Base-by-base conservation (phyloP, 1,140 invertebrate species). In the Dysdera silvatica region DNA sequence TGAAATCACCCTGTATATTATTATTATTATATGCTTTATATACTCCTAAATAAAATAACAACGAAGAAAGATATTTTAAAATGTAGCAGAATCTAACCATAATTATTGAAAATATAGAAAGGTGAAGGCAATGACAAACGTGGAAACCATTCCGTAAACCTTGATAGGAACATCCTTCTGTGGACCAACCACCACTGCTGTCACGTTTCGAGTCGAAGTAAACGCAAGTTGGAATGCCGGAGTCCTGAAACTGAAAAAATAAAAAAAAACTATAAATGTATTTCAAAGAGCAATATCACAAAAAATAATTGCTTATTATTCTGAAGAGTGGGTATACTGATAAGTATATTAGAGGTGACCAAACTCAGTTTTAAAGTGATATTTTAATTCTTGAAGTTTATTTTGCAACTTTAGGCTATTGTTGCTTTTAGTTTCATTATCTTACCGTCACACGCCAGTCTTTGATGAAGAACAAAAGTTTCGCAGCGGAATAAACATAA, bases 51-150 rank as follows among this genome's bases (percentile, higher is more conserved):
- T n/a, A n/a, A n/a, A n/a, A n/a, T n/a, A n/a, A n/a, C n/a, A n/a
- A n/a, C n/a, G n/a, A n/a, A n/a, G n/a, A n/a, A n/a, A n/a, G n/a
- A n/a, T n/a, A n/a, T n/a, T n/a, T 45, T 45, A 12, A 45, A 45
- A 45, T n/a, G 7, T 2, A 18, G 2, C 24, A 4, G 18, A n/a
- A 20, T 32, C 40, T 63, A 37, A 63, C 61, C 10, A 63, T 40
- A 37, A 63, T 40, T 2, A 63, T 47, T 4, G 61, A 20, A 40
- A 56, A 63, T 55, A 49, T 63, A 10, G 61, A 63, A 6, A 63
- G 31, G 41, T 63, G 61, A 24, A 45, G 52, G 14, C 61, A 63
- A 2, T 16, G 41, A n/a, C 61, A 63, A 7, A 40, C 26, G 14
- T 56, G 40, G 8, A 48, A 63, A 3, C 53, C 52, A 12, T 56